Evolutionary conservation across 2,888 invertebrate species (phyloP), one percentile per base, ranked within the genome.

Genomic region (Macrostomum cliftonense): DNA sequence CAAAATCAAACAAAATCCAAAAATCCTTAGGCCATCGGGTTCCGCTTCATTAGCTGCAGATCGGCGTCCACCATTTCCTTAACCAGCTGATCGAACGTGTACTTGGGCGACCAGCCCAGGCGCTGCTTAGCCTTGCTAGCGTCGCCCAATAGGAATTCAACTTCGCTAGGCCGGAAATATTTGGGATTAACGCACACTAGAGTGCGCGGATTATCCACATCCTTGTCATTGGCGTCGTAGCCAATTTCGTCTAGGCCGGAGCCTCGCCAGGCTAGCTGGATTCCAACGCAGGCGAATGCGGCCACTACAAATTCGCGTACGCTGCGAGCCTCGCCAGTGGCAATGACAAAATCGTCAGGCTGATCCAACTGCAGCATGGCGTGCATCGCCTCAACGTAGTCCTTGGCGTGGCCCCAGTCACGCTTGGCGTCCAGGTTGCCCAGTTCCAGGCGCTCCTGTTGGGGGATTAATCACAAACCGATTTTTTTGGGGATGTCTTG

Each of bases 301-400:
- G 77, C 78, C 70, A 88, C 88, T 0, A 97, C 88, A 74, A 99
- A 99, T 71, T 95, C 88, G 12, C 86, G 76, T 0, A 97, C 95
- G 67, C 86, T 91, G 71, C 89, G 89, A 13, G 82, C 78, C 68
- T 87, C 83, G 0, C 91, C 91, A 0, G 91, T 91, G 5, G 97
- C 89, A 58, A 99, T 87, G 5, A 99, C 95, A 74, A 82, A 95
- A 73, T 99, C 97, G 46, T 91, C 84, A 0, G 97, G 83, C 37
- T 73, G 70, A 0, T 86, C 79, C 63, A 83, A 82, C 68, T 99
- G 97, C 14, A 99, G 76, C 87, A 99, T 99, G 67, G 89, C 73
- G 93, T 95, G 99, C 97, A 99, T 99, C 1, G 93, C 97, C 77
- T 89, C 84, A 9, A 93, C 84, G 68, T 89, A 93, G 72, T 93